Evolutionary conservation across 2,888 invertebrate genomes (phyloP).

Genomic region (Empis stercorea): DNA sequence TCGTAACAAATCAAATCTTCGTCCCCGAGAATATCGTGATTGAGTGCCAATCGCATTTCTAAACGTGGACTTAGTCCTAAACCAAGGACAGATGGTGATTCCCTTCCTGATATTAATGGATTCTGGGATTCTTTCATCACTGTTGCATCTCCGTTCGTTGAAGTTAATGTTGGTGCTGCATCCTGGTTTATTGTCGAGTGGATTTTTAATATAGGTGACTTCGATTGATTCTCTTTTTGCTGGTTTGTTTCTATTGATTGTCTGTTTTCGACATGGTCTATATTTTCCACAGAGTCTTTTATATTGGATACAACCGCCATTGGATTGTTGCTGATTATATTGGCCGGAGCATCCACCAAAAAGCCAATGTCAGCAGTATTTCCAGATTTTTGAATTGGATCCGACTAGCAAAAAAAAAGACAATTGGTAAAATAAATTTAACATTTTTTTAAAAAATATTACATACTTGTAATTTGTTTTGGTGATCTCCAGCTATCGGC

Average conservation of each 20-base stretch:
- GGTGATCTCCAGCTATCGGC: background rate
- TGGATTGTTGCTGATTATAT: conserved; percentile 13
- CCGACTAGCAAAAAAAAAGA: conserved; percentile 14
- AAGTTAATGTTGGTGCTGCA: conserved; percentile 5
- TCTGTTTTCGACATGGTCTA: conserved; percentile 22
- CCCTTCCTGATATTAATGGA: conserved; percentile 18
- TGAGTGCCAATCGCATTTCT: conserved; percentile 51
- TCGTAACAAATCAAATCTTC: conserved; percentile 38
- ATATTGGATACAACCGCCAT: conserved; percentile 1
- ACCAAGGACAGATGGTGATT: conserved; percentile 20
- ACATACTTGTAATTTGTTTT: background rate
- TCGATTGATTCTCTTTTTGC: conserved; percentile 6
- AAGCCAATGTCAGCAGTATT: conserved; percentile 40
- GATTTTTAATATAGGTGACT: conserved; percentile 12
- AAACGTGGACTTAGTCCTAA: conserved; percentile 47
- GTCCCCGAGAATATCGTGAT: conserved; percentile 43
- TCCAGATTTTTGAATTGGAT: conserved; percentile 29
- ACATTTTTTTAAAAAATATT: too few relatives aligned
- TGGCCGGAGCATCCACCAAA: conserved; percentile 25
- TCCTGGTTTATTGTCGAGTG: conserved; percentile 14
- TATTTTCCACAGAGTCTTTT: conserved; percentile 15
- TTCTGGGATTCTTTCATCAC: conserved; percentile 4
- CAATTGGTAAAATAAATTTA: background rate
- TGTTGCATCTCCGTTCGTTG: conserved; percentile 3
- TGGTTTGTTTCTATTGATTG: conserved; percentile 14